Evolutionary conservation across 1,140 invertebrate species (phyloP).

Genomic region (Cephus cinctus): DNA sequence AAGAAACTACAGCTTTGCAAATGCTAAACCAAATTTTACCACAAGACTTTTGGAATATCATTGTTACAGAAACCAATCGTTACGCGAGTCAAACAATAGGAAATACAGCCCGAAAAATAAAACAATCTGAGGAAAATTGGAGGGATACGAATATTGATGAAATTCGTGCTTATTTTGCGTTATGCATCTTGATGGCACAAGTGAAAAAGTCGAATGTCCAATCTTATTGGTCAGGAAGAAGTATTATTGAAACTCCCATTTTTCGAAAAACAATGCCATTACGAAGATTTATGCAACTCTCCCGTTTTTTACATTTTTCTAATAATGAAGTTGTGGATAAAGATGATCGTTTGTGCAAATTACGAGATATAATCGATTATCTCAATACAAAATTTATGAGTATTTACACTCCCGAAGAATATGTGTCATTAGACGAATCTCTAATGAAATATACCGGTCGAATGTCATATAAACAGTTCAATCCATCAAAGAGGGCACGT

Average conservation of each 20-base stretch:
- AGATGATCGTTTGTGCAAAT: background rate
- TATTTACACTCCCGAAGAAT: conserved; percentile 10
- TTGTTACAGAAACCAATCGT: conserved; percentile 6
- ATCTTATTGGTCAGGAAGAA: too few species aligned
- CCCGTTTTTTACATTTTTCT: conserved; percentile 12
- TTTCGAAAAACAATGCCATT: conserved; percentile 13
- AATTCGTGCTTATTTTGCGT: too few species aligned
- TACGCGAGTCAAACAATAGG: background rate
- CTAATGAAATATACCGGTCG: conserved; percentile 18
- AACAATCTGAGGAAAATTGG: conserved; percentile 1
- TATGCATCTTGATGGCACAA: conserved; percentile 15
- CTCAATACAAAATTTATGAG: conserved; percentile 11
- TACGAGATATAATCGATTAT: background rate
- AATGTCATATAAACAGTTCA: conserved; percentile 11
- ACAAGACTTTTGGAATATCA: conserved; percentile 7
- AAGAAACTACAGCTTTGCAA: too few species aligned
- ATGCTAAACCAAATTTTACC: too few species aligned
- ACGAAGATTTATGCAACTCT: background rate
- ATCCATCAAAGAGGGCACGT: too few species aligned
- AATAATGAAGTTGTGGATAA: conserved; percentile 9
- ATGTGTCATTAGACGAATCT: conserved; percentile 12
- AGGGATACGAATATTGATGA: conserved; percentile 11
- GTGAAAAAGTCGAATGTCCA: conserved; percentile 11
- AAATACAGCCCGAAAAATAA: background rate
- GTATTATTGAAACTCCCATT: background rate